Conservation (phyloP, 2,113 vertebrate genomes). For the Lanius ludovicianus region DNA sequence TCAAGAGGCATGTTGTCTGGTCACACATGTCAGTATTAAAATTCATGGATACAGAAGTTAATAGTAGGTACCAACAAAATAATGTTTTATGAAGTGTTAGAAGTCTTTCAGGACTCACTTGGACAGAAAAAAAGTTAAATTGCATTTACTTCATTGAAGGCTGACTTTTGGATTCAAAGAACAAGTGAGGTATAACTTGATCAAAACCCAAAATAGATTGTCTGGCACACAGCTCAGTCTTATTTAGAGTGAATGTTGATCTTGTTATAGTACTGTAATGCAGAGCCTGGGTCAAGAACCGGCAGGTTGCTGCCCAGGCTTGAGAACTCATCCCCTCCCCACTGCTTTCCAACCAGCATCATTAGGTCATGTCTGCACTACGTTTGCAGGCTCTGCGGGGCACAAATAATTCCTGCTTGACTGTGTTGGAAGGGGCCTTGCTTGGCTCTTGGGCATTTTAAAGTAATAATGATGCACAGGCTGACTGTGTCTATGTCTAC, state of each 20-base stretch:
- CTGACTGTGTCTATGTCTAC: fast-evolving
- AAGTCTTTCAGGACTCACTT: slow-evolving; percentile 2
- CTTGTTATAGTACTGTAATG: not conserved
- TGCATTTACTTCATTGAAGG: not conserved
- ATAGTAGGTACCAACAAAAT: slow-evolving; percentile 6
- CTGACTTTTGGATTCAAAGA: not conserved
- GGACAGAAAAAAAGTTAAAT: not conserved
- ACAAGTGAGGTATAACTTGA: not conserved
- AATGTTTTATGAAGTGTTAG: slow-evolving; percentile 36
- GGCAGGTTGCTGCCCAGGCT: not conserved
- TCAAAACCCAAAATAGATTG: not conserved
- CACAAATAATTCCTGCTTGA: not conserved
- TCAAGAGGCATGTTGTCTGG: not conserved
- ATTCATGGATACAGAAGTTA: slow-evolving; percentile 11
- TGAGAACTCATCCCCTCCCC: not conserved
- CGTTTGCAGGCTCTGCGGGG: not conserved
- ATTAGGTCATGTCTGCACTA: slow-evolving; percentile 19
- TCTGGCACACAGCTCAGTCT: not conserved
- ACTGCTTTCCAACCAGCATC: not conserved
- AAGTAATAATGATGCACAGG: not conserved
- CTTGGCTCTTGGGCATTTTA: not conserved
- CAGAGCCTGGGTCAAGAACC: not conserved
- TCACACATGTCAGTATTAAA: not conserved
- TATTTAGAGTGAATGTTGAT: not conserved
- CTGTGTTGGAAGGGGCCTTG: not conserved